These are phyloP conservation scores for Herpetotheres cachinnans DNA, from an alignment of 2,113 vertebrate genomes.

Conservation along the genomic window DNA sequence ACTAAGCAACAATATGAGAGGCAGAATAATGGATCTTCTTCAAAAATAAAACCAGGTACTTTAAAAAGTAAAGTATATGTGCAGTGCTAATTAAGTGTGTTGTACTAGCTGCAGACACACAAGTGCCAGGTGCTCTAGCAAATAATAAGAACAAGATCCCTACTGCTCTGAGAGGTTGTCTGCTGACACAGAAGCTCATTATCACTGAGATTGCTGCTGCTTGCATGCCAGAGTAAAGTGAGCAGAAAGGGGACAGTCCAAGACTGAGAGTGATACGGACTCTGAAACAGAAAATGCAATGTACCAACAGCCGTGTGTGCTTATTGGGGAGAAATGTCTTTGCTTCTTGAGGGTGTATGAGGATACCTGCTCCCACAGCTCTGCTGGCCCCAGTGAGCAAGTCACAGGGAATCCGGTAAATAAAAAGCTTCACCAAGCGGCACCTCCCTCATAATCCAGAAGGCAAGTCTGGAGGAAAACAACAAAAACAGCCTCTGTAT, in stretches of 20 bases:
- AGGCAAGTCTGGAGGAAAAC: neutral
- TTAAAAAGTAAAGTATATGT: neutral
- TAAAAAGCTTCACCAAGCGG: neutral
- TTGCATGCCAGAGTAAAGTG: neutral
- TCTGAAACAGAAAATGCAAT: neutral
- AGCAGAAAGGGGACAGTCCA: neutral
- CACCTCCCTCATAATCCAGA: neutral
- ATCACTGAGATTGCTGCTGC: neutral
- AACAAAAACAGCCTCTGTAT: neutral
- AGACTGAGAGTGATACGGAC: neutral
- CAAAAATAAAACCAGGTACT: neutral
- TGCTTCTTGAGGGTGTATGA: neutral
- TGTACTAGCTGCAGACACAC: neutral
- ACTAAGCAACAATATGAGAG: accelerated
- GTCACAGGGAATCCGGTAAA: neutral
- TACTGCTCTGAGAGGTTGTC: neutral
- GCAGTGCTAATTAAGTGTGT: neutral
- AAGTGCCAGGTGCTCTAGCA: neutral
- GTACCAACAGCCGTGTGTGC: neutral
- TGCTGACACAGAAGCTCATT: neutral
- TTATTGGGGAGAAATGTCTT: neutral
- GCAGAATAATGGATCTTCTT: neutral
- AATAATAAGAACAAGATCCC: neutral
- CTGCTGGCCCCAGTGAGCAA: neutral
- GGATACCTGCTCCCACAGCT: neutral